Evolutionary conservation across 2,888 invertebrate genomes (phyloP).

Genomic region (Sialis fuliginosa): DNA sequence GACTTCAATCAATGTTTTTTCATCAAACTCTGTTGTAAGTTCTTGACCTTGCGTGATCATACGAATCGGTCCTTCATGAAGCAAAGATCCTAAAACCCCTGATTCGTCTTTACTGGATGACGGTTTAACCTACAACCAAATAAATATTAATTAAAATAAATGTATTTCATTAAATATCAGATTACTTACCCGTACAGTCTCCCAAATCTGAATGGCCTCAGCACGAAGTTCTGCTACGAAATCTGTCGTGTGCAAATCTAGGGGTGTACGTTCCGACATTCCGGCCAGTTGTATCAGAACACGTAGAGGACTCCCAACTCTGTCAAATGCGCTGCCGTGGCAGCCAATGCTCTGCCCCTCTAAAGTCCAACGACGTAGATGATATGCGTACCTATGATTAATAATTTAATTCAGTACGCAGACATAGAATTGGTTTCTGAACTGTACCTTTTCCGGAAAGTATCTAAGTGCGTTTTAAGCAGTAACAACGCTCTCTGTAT

Average conservation of each 20-base stretch:
- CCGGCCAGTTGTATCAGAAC: conserved; percentile 80
- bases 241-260: conserved; percentile 71
- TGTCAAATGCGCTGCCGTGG: conserved; percentile 42
- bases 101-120: background rate
- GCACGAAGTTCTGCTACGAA: conserved; percentile 82
- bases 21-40: conserved; percentile 80
- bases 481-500: conserved; percentile 79
- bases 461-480: conserved; percentile 83
- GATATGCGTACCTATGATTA: conserved; percentile 57
- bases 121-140: background rate
- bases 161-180: background rate
- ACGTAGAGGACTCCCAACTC: conserved; percentile 47
- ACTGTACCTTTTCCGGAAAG: conserved; percentile 59
- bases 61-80: conserved; percentile 70
- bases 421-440: background rate
- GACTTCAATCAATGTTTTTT: conserved; percentile 76
- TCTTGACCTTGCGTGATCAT: conserved; percentile 93
- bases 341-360: conserved; percentile 65
- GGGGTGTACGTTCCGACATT: conserved; percentile 63
- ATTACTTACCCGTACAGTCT: conserved; percentile 25
- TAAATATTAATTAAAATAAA: background rate
- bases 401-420: background rate
- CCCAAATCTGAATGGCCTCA: conserved; percentile 94
- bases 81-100: conserved; percentile 39
- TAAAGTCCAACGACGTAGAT: conserved; percentile 74